Conservation (phyloP, 2,888 invertebrate species). For the Parnassius mnemosyne region DNA sequence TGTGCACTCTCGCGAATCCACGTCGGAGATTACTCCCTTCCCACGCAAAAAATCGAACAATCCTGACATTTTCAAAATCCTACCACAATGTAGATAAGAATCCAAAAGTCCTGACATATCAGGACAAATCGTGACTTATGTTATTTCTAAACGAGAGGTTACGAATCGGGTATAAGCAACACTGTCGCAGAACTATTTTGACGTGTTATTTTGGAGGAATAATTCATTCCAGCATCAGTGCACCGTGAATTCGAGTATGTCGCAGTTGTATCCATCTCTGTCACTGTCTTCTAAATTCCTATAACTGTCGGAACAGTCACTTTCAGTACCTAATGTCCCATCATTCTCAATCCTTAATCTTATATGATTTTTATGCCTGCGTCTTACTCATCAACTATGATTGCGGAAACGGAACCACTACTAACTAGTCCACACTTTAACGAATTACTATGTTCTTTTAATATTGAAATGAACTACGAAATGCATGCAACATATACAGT, state of each 20-base stretch:
- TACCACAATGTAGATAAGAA: too few relatives aligned
- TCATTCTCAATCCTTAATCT: conserved; percentile 66
- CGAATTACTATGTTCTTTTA: too few relatives aligned
- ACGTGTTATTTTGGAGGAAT: conserved; percentile 68
- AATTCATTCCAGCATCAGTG: conserved; percentile 54
- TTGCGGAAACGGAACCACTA: too few relatives aligned
- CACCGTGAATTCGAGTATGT: conserved; percentile 64
- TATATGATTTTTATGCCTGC: conserved; percentile 70
- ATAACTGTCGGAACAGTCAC: conserved; percentile 66
- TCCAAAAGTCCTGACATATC: too few relatives aligned
- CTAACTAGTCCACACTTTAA: too few relatives aligned
- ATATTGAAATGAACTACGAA: too few relatives aligned
- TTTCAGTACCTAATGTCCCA: conserved; percentile 66
- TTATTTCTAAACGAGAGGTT: neutral
- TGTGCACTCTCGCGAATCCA: too few relatives aligned
- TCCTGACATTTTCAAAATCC: too few relatives aligned
- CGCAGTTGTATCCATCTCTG: conserved; percentile 63
- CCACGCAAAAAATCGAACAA: too few relatives aligned
- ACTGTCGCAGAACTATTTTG: conserved; percentile 60
- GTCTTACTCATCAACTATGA: conserved; percentile 41
- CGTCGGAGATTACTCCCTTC: too few relatives aligned
- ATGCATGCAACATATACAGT: too few relatives aligned
- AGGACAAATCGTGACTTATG: too few relatives aligned
- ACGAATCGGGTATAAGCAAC: neutral
- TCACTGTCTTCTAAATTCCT: conserved; percentile 51